Conservation (phyloP, 2,888 invertebrate species). For the Drosophila multiciliata region DNA sequence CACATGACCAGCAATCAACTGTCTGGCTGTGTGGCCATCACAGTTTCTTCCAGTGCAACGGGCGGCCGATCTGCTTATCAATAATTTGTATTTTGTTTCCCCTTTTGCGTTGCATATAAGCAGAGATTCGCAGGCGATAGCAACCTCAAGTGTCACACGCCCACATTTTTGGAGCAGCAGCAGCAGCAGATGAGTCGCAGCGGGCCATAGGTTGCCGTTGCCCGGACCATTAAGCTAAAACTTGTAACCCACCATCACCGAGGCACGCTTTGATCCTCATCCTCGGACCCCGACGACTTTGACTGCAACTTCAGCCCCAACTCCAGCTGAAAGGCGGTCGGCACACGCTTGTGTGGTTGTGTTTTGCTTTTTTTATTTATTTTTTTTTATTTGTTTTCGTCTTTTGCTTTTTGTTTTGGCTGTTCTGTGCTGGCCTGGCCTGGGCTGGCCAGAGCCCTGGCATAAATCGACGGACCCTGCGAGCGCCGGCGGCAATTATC, state of each 20-base stretch:
- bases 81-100: conserved; percentile 74
- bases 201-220: conserved; percentile 59
- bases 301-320: conserved; percentile 17
- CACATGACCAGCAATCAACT: conserved; percentile 11
- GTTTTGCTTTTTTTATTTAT: conserved; percentile 30
- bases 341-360: conserved; percentile 65
- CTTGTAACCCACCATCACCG: conserved; percentile 74
- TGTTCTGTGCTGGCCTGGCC: conserved; percentile 20
- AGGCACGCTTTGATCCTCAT: conserved; percentile 77
- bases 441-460: conserved; percentile 28
- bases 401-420: conserved; percentile 32
- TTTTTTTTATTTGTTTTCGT: conserved; percentile 32
- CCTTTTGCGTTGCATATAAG: conserved; percentile 63
- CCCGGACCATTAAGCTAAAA: conserved; percentile 38
- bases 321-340: conserved; percentile 64
- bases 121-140: conserved; percentile 82
- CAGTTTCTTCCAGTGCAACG: conserved; percentile 67
- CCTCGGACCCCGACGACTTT: conserved; percentile 47
- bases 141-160: conserved; percentile 84
- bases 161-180: conserved; percentile 84
- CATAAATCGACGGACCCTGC: conserved; percentile 60
- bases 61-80: conserved; percentile 74
- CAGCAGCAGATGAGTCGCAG: conserved; percentile 72
- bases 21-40: conserved; percentile 26
- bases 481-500: conserved; percentile 76